These are phyloP conservation scores for Nebria salina DNA, from an alignment of 2,888 invertebrate genomes.

Conservation along the genomic window DNA sequence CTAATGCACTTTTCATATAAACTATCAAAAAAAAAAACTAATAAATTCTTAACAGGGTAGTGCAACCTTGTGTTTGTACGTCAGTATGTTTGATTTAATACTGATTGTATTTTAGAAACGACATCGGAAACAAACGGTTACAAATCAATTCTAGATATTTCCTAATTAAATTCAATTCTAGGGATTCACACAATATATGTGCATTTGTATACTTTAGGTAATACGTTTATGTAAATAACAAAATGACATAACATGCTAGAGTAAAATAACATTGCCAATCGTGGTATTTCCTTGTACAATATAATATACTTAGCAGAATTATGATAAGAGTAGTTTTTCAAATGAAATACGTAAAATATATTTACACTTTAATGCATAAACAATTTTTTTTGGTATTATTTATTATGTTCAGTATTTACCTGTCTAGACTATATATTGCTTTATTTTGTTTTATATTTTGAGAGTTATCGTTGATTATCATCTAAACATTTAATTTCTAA, in stretches of 20 bases:
- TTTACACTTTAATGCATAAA: neutral
- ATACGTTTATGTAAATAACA: too few species aligned
- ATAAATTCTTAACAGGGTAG: too few species aligned
- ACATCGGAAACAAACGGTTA: neutral
- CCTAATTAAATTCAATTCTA: neutral
- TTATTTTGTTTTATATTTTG: too few species aligned
- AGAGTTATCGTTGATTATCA: too few species aligned
- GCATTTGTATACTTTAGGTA: neutral
- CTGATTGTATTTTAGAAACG: neutral
- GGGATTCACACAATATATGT: neutral
- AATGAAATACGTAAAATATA: neutral
- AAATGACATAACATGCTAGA: neutral
- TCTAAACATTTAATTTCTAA: too few species aligned
- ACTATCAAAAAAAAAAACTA: too few species aligned
- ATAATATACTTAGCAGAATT: neutral
- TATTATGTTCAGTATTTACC: too few species aligned
- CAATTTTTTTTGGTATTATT: too few species aligned
- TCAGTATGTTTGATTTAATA: neutral
- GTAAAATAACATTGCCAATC: neutral
- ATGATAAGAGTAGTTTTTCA: neutral
- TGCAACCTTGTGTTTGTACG: too few species aligned
- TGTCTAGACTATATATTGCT: too few species aligned
- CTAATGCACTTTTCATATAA: too few species aligned
- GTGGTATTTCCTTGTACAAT: neutral
- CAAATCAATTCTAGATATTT: neutral